A percentile compares a stretch with the other conserved stretches of the same genome.
Evolutionary conservation across 2,797 vertebrate species (phyloP).

Genomic region (Syngnathus rostellatus): DNA sequence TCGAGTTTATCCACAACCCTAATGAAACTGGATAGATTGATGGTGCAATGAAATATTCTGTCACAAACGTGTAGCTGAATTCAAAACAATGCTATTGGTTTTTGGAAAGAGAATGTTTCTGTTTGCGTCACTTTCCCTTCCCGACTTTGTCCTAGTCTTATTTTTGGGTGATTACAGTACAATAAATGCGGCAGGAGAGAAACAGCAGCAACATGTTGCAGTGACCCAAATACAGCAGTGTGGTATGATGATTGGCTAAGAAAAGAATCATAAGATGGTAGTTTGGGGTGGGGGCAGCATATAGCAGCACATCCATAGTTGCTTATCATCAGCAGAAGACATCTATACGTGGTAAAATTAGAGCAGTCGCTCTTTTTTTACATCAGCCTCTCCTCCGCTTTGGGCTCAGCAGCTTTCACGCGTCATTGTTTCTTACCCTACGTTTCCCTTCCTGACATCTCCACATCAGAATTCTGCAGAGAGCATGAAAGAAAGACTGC

Average conservation of each 20-base stretch:
- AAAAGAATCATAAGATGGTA: slow-evolving; percentile 35
- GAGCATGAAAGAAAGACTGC: slow-evolving; percentile 19
- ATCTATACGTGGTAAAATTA: slow-evolving; percentile 51
- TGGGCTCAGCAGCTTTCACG: background rate
- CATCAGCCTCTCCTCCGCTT: background rate
- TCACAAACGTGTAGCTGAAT: background rate
- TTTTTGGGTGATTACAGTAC: slow-evolving; percentile 57
- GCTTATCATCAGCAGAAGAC: slow-evolving; percentile 43
- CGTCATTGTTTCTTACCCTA: slow-evolving; percentile 3
- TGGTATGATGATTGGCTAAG: slow-evolving; percentile 60
- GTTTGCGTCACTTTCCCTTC: slow-evolving; percentile 24
- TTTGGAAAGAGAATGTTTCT: slow-evolving; percentile 14
- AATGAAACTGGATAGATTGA: background rate
- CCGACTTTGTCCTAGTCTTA: slow-evolving; percentile 28
- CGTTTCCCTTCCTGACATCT: slow-evolving; percentile 20
- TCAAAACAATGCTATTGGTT: slow-evolving; percentile 19
- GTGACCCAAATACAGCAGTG: slow-evolving; percentile 72
- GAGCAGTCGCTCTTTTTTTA: slow-evolving; percentile 13
- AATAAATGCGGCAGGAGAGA: slow-evolving; percentile 64
- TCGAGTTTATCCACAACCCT: no score
- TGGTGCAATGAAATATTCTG: background rate
- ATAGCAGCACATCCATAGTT: slow-evolving; percentile 38
- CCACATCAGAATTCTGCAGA: slow-evolving; percentile 21
- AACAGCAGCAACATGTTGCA: slow-evolving; percentile 62
- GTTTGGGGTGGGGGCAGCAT: slow-evolving; percentile 25